Evolutionary conservation across 1,140 invertebrate genomes (phyloP).

Genomic region (Musca vetustissima): DNA sequence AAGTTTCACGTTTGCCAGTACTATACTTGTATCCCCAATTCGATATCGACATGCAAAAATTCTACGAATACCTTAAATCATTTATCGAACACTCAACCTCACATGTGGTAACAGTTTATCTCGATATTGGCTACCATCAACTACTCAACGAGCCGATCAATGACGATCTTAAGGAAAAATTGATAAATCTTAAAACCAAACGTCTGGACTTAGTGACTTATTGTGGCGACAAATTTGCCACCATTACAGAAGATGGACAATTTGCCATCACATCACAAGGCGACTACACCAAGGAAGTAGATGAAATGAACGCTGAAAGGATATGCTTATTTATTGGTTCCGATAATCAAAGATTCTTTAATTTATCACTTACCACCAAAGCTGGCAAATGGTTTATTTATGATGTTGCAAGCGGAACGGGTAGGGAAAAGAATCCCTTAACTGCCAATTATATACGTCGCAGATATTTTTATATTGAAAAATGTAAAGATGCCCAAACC

Average conservation of each 20-base stretch:
- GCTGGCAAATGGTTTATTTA: slow-evolving; percentile 44
- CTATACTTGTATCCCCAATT: slow-evolving; percentile 70
- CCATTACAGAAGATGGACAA: neutral
- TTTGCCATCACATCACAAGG: no score
- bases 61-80: slow-evolving; percentile 38
- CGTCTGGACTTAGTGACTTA: neutral
- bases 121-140: slow-evolving; percentile 73
- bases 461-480: slow-evolving; percentile 81
- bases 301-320: neutral
- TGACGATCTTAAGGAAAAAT: neutral
- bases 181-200: neutral
- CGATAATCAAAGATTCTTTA: slow-evolving; percentile 60
- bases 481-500: slow-evolving; percentile 82
- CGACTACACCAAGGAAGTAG: neutral
- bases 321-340: slow-evolving; percentile 58
- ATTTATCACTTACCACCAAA: slow-evolving; percentile 58
- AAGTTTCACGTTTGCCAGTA: slow-evolving; percentile 70
- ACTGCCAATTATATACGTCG: slow-evolving; percentile 68
- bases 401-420: slow-evolving; percentile 33
- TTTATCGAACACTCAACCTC: slow-evolving; percentile 44
- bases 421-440: slow-evolving; percentile 43
- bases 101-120: slow-evolving; percentile 66
- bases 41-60: slow-evolving; percentile 57
- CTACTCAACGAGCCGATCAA: slow-evolving; percentile 57
- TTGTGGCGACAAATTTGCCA: neutral